Conservation (phyloP, 2,888 invertebrate species). For the Eilema caniola region DNA sequence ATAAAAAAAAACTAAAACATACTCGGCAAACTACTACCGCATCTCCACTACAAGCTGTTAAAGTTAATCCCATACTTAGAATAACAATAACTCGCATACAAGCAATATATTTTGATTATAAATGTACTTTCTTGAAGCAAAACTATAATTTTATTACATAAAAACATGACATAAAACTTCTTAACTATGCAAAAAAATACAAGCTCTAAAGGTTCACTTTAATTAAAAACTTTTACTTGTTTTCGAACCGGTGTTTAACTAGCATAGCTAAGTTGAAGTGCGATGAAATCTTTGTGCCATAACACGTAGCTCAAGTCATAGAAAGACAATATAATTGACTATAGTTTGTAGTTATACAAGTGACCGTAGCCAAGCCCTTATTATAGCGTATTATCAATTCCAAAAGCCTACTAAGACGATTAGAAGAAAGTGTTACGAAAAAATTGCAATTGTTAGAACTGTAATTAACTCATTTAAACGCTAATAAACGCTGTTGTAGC, state of each 20-base stretch:
- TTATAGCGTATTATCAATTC: not conserved
- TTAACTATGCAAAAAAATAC: not conserved
- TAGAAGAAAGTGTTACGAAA: no score
- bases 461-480: no score
- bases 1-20: no score
- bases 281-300: not conserved
- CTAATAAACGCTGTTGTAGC: no score
- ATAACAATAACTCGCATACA: not conserved
- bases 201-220: not conserved
- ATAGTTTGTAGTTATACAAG: not conserved
- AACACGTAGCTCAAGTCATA: not conserved
- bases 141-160: not conserved
- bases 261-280: not conserved
- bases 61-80: not conserved
- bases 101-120: not conserved
- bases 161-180: not conserved
- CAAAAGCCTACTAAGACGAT: not conserved
- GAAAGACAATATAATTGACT: not conserved
- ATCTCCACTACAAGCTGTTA: not conserved
- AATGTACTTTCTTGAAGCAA: not conserved
- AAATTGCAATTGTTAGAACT: no score
- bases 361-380: not conserved
- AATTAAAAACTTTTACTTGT: conserved; percentile 11
- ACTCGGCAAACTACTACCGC: no score
- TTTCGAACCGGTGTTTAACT: conserved; percentile 1